Evolutionary conservation across 1,140 invertebrate genomes (phyloP).

Genomic region (Papilio helenus): DNA sequence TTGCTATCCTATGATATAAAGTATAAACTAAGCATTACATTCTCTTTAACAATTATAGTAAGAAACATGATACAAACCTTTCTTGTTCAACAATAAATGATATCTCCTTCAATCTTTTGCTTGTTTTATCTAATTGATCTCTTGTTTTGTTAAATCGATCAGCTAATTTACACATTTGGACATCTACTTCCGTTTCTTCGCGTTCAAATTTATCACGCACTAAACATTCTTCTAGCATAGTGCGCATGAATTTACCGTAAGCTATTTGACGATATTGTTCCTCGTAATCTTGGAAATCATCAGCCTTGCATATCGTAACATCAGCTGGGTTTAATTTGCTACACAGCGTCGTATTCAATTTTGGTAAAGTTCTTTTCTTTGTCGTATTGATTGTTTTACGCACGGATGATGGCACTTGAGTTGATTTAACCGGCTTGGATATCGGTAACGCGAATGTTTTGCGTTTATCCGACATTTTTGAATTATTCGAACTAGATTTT

Average conservation of each 20-base stretch:
- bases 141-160: conserved; percentile 69
- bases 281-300: conserved; percentile 57
- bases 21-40: no score
- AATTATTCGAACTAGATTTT: neutral
- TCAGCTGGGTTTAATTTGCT: conserved; percentile 53
- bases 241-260: conserved; percentile 64
- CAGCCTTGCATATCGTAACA: conserved; percentile 52
- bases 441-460: conserved; percentile 49
- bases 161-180: conserved; percentile 69
- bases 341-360: neutral
- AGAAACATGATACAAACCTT: conserved; percentile 56
- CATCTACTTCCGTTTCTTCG: conserved; percentile 69
- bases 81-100: conserved; percentile 76
- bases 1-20: no score
- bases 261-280: conserved; percentile 58
- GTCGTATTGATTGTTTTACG: neutral
- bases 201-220: conserved; percentile 69
- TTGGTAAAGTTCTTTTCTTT: conserved; percentile 51
- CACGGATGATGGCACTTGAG: conserved; percentile 42
- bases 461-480: conserved; percentile 61
- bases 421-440: neutral
- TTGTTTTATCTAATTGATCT: conserved; percentile 70
- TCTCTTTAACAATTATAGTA: no score
- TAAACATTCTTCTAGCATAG: conserved; percentile 68
- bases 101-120: conserved; percentile 69